phyloP scores from a whole-genome alignment of 2,888 invertebrate genomes.

The Mechanitis mazaeus region DNA sequence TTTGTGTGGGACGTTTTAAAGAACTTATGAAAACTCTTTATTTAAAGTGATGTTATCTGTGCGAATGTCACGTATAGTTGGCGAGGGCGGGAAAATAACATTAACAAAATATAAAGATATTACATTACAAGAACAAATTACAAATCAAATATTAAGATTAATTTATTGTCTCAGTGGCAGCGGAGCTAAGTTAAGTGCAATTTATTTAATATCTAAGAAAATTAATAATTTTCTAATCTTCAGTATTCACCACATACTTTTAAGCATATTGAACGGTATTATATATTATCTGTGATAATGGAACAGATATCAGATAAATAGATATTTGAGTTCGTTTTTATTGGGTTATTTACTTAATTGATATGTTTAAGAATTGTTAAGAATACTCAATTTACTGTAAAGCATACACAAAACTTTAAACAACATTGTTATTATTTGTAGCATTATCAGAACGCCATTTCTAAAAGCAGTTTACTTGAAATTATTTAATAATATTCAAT shows the following conservation, averaged over 20 bases:
- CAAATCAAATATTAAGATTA: neutral
- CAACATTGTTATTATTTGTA: no score
- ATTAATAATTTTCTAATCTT: neutral
- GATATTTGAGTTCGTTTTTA: neutral
- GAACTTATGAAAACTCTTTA: slow-evolving; percentile 25
- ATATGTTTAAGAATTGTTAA: slow-evolving; percentile 1
- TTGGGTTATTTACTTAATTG: slow-evolving; percentile 7
- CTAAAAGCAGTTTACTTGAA: no score
- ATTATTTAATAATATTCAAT: no score
- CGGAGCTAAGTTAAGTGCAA: neutral
- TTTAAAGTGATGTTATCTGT: slow-evolving; percentile 11
- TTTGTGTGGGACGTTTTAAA: slow-evolving; percentile 36
- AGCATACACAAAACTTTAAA: no score
- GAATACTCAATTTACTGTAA: no score
- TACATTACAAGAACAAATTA: no score
- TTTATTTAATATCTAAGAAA: neutral
- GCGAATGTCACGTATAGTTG: neutral
- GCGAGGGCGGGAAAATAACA: neutral
- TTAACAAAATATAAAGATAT: neutral
- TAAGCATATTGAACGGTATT: slow-evolving; percentile 12
- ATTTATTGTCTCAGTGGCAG: slow-evolving; percentile 1
- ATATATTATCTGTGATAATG: slow-evolving; percentile 21
- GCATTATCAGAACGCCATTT: no score
- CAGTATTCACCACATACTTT: neutral
- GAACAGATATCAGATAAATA: slow-evolving; percentile 3